Evolutionary conservation across 2,888 invertebrate genomes (phyloP), one percentile per base, ranked within the genome.

Genomic region (Mayetiola destructor): DNA sequence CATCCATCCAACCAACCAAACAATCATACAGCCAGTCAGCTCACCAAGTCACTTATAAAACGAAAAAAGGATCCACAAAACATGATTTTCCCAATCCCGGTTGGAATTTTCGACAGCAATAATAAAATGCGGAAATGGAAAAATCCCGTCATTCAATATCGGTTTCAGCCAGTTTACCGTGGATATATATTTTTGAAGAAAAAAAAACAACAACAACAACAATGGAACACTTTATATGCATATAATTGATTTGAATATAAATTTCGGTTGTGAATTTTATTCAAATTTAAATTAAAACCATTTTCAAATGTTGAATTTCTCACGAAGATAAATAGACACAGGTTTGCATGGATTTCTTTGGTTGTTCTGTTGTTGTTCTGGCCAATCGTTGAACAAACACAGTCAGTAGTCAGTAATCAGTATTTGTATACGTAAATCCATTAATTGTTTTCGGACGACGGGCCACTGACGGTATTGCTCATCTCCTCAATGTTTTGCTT

Each of bases 321-420:
- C 59, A 58, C 59, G 59, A 54, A 58, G 59, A 58, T 59, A 57
- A 56, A 40, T 42, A 56, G 35, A 36, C 35, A 21, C 36, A 32
- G 18, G n/a, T n/a, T n/a, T n/a, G n/a, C n/a, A n/a, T n/a, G n/a
- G n/a, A n/a, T n/a, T n/a, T n/a, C n/a, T n/a, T n/a, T n/a, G n/a
- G n/a, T n/a, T n/a, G n/a, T n/a, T n/a, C n/a, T n/a, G n/a, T n/a
- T n/a, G n/a, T n/a, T n/a, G n/a, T n/a, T n/a, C n/a, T n/a, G n/a
- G n/a, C n/a, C n/a, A n/a, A n/a, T n/a, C n/a, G n/a, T n/a, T n/a
- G n/a, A n/a, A n/a, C n/a, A n/a, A n/a, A n/a, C n/a, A n/a, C n/a
- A n/a, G n/a, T n/a, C n/a, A n/a, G n/a, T n/a, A n/a, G n/a, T n/a
- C n/a, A n/a, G n/a, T n/a, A n/a, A n/a, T n/a, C n/a, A n/a, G n/a